These are phyloP conservation scores for Steinernema hermaphroditum DNA, from an alignment of 2,888 invertebrate genomes.

Conservation along the genomic window DNA sequence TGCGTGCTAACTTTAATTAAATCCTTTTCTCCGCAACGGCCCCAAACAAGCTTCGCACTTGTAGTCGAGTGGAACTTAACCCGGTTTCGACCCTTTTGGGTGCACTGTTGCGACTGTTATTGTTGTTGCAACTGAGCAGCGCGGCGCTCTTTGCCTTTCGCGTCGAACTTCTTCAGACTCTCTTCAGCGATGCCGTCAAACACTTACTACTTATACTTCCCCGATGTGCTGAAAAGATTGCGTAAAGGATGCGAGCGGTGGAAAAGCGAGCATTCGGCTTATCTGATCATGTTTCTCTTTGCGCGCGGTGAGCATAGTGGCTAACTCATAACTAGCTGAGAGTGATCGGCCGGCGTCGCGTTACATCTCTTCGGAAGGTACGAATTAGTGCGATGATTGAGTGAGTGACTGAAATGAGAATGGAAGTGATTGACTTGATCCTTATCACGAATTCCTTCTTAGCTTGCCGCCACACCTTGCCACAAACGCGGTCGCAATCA, in stretches of 20 bases:
- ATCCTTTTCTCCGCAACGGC: background rate
- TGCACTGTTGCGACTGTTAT: conserved; percentile 11
- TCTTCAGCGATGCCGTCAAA: conserved; percentile 24
- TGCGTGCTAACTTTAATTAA: conserved; percentile 28
- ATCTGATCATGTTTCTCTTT: conserved; percentile 31
- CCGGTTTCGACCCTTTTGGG: conserved; percentile 12
- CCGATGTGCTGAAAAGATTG: background rate
- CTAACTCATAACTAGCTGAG: conserved; percentile 20
- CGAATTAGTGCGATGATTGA: conserved; percentile 25
- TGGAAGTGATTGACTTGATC: conserved; percentile 14
- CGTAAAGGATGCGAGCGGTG: background rate
- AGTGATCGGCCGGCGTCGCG: conserved; percentile 2
- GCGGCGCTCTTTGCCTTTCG: conserved; percentile 13
- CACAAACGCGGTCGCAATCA: background rate
- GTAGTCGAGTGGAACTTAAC: conserved; percentile 28
- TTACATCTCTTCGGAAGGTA: conserved; percentile 27
- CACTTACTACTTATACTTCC: conserved; percentile 16
- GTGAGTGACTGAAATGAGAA: conserved; percentile 14
- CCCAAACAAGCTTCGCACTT: conserved; percentile 15
- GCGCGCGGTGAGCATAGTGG: conserved; percentile 12
- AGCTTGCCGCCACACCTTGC: conserved; percentile 31
- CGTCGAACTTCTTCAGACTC: conserved; percentile 7
- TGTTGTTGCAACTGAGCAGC: conserved; percentile 28
- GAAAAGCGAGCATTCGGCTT: conserved; percentile 14
- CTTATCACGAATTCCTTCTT: conserved; percentile 4